phyloP scores from a whole-genome alignment of 2,113 vertebrate species.

The Pluvianellus socialis region DNA sequence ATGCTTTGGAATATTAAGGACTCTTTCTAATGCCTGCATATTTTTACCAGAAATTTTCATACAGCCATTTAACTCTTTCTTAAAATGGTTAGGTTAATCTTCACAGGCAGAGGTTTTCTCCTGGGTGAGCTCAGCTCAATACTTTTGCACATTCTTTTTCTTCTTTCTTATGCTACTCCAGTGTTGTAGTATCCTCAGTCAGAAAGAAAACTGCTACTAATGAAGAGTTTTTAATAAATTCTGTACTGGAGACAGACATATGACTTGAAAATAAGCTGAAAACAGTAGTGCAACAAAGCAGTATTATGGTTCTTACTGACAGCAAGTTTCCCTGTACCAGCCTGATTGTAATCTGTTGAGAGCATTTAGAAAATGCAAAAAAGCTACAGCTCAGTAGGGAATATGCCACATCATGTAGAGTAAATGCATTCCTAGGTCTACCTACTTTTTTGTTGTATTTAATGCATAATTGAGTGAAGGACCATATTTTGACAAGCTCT shows the following conservation, averaged over 20 bases:
- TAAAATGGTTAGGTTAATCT: neutral
- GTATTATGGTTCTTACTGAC: neutral
- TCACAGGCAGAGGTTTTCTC: neutral
- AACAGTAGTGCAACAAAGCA: neutral
- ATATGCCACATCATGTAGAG: neutral
- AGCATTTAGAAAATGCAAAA: neutral
- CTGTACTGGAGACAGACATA: neutral
- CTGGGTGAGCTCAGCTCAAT: neutral
- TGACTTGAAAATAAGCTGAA: neutral
- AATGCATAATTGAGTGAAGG: neutral
- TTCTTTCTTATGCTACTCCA: neutral
- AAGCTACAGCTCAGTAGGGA: neutral
- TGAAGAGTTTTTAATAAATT: neutral
- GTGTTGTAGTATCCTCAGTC: accelerated
- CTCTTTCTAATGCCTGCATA: neutral
- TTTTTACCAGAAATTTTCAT: neutral
- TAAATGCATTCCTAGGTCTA: neutral
- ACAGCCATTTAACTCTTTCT: neutral
- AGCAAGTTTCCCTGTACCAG: neutral
- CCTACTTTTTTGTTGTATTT: neutral
- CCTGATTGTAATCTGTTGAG: neutral
- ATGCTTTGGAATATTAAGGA: neutral
- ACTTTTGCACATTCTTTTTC: neutral
- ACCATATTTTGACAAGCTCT: neutral
- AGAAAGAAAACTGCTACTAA: neutral